A percentile compares a stretch with the other conserved stretches of the same genome.
Evolutionary conservation across 1,140 invertebrate genomes (phyloP).

Genomic region (Drosophila takahashii): DNA sequence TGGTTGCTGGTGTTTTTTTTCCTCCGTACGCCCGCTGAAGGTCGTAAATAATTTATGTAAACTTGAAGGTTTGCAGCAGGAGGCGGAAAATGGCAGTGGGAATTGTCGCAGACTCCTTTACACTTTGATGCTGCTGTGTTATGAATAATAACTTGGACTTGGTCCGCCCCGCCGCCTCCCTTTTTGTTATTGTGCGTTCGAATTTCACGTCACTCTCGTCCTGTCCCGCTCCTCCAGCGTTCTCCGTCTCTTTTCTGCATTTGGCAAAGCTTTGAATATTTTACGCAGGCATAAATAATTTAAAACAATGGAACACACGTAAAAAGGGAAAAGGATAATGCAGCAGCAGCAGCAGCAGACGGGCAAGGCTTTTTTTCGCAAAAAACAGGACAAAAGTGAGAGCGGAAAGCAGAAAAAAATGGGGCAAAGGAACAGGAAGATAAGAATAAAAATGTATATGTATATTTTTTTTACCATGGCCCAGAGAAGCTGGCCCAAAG

Average conservation of each 20-base stretch:
- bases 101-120: slow-evolving; percentile 81
- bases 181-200: slow-evolving; percentile 58
- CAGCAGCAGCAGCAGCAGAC: slow-evolving; percentile 33
- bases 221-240: neutral
- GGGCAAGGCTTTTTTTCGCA: slow-evolving; percentile 7
- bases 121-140: slow-evolving; percentile 82
- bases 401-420: slow-evolving; percentile 52
- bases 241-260: slow-evolving; percentile 33
- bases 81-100: slow-evolving; percentile 72
- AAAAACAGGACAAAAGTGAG: slow-evolving; percentile 68
- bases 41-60: slow-evolving; percentile 79
- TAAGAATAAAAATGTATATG: slow-evolving; percentile 78
- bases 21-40: slow-evolving; percentile 29
- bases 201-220: slow-evolving; percentile 56
- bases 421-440: slow-evolving; percentile 48
- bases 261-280: slow-evolving; percentile 77
- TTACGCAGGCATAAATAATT: slow-evolving; percentile 83
- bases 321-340: slow-evolving; percentile 75
- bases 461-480: slow-evolving; percentile 40
- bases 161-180: slow-evolving; percentile 9
- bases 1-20: slow-evolving; percentile 31
- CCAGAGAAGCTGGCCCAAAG: slow-evolving; percentile 45
- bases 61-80: slow-evolving; percentile 52
- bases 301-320: slow-evolving; percentile 82
- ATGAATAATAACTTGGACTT: slow-evolving; percentile 79